Conservation (phyloP, 1,140 invertebrate genomes). For the Bradynema listronoti region DNA sequence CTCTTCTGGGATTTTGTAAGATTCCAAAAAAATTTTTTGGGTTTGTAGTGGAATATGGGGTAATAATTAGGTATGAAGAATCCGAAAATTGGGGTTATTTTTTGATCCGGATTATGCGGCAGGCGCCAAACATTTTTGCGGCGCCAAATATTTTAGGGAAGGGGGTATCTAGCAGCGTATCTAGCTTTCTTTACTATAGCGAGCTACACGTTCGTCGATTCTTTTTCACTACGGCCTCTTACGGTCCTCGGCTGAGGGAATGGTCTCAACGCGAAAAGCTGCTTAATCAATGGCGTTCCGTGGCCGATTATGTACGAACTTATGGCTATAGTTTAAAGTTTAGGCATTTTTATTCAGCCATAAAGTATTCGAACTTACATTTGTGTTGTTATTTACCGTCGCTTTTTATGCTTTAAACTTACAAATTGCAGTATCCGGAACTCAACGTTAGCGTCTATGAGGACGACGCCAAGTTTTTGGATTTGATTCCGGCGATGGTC, state of each 20-base stretch:
- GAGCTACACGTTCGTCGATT: slow-evolving; percentile 29
- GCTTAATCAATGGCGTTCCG: slow-evolving; percentile 45
- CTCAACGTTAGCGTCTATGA: slow-evolving; percentile 48
- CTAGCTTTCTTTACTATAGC: too few species aligned
- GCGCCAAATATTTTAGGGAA: too few species aligned
- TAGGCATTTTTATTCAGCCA: too few species aligned
- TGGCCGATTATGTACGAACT: slow-evolving; percentile 44
- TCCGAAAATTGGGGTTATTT: slow-evolving; percentile 40
- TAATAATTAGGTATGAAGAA: not conserved
- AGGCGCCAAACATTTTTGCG: too few species aligned
- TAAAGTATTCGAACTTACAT: not conserved
- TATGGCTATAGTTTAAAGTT: too few species aligned
- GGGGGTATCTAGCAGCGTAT: too few species aligned
- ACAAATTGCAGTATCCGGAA: slow-evolving; percentile 44
- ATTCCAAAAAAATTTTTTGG: too few species aligned
- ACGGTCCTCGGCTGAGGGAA: slow-evolving; percentile 47
- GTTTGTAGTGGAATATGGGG: too few species aligned
- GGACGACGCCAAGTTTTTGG: slow-evolving; percentile 55
- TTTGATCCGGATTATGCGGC: slow-evolving; percentile 53
- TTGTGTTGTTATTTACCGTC: not conserved
- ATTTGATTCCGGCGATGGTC: slow-evolving; percentile 51
- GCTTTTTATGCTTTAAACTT: not conserved
- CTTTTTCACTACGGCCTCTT: slow-evolving; percentile 55
- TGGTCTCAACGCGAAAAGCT: slow-evolving; percentile 53
- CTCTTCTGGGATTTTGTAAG: too few species aligned